These are phyloP conservation scores for Ellobius talpinus DNA, from an alignment of 2,113 vertebrate genomes.

Conservation along the genomic window DNA sequence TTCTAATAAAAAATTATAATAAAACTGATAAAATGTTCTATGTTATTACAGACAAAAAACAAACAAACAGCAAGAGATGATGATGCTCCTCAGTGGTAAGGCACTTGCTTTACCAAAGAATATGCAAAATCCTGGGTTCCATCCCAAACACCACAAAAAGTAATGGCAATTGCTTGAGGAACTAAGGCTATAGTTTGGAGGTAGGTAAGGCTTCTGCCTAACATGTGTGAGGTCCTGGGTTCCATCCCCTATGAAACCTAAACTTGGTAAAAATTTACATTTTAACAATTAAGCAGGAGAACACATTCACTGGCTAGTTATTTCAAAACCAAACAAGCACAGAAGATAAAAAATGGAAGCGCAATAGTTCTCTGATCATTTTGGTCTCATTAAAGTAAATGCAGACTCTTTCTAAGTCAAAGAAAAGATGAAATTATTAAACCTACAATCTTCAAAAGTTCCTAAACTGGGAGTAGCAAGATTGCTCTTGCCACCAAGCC, in stretches of 20 bases:
- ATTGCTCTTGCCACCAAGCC: too few relatives aligned
- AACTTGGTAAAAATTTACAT: slow-evolving; percentile 57
- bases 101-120: neutral
- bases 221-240: neutral
- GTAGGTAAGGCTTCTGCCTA: neutral
- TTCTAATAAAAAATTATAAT: neutral
- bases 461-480: too few relatives aligned
- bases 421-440: slow-evolving; percentile 50
- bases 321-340: slow-evolving; percentile 3
- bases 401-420: neutral
- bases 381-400: slow-evolving; percentile 45
- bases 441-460: neutral
- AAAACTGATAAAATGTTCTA: neutral
- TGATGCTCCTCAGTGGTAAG: too few relatives aligned
- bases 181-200: neutral
- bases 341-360: slow-evolving; percentile 48
- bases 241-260: neutral
- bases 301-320: neutral
- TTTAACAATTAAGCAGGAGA: slow-evolving; percentile 16
- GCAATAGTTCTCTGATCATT: slow-evolving; percentile 7
- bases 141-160: neutral
- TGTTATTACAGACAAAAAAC: neutral
- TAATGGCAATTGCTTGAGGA: neutral
- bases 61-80: neutral
- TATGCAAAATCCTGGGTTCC: neutral